Conservation (phyloP, 2,797 vertebrate species). For the Diplodus puntazzo region DNA sequence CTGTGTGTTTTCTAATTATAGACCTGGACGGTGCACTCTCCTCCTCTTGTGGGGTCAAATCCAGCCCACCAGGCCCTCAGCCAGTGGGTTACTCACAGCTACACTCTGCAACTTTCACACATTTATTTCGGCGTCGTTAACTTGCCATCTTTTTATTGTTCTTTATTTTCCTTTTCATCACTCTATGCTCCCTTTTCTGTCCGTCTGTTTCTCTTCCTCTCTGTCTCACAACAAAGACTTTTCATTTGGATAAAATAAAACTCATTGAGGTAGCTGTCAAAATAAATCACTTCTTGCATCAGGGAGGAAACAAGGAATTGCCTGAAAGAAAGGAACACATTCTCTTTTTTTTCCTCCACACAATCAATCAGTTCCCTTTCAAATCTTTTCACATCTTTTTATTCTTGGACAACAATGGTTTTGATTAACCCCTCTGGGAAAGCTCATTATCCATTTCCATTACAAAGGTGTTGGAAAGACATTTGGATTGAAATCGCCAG, state of each 20-base stretch:
- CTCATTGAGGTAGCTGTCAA: conserved; percentile 79
- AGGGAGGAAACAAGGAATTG: conserved; percentile 62
- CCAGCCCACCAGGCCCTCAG: conserved; percentile 63
- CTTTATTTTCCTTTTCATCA: conserved; percentile 19
- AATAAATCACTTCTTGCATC: conserved; percentile 80
- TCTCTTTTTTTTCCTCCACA: conserved; percentile 27
- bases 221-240: conserved; percentile 64
- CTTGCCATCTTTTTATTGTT: conserved; percentile 37
- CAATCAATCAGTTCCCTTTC: conserved; percentile 75
- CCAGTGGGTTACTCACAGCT: conserved; percentile 51
- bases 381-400: conserved; percentile 67
- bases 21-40: conserved; percentile 68
- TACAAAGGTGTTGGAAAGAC: conserved; percentile 71
- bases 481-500: conserved; percentile 53
- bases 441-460: conserved; percentile 79
- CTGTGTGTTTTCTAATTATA: conserved; percentile 85
- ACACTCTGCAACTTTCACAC: conserved; percentile 44
- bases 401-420: conserved; percentile 71
- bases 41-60: conserved; percentile 64
- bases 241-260: conserved; percentile 70
- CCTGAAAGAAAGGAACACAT: conserved; percentile 54
- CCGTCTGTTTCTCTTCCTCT: not conserved
- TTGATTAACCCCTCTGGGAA: conserved; percentile 78
- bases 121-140: conserved; percentile 33
- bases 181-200: not conserved